phyloP scores from a whole-genome alignment of 2,888 invertebrate genomes.

The Ornithoptera priamus region DNA sequence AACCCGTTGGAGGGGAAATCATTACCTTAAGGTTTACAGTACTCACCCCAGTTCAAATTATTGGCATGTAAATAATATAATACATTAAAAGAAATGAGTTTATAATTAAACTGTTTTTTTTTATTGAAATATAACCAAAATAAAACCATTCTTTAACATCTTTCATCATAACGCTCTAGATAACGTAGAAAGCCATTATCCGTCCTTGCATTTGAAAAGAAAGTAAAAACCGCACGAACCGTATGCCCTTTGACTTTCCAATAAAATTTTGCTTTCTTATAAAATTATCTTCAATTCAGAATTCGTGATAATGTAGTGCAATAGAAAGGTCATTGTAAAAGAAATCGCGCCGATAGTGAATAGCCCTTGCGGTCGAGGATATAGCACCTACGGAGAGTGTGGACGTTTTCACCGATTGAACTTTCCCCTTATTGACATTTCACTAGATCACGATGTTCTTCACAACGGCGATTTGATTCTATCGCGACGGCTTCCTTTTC shows the following conservation, averaged over 20 bases:
- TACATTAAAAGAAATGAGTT: too few species aligned
- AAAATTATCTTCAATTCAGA: constrained; percentile 1
- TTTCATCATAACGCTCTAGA: too few species aligned
- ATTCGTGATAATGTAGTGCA: constrained; percentile 12
- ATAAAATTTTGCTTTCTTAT: not conserved
- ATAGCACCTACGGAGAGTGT: constrained; percentile 19
- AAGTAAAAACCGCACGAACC: constrained; percentile 2
- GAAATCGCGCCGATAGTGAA: constrained; percentile 10
- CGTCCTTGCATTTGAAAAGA: constrained; percentile 3
- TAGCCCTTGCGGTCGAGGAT: constrained; percentile 24
- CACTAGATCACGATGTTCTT: constrained; percentile 23
- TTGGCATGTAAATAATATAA: too few species aligned
- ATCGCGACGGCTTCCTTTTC: not conserved
- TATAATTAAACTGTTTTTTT: too few species aligned
- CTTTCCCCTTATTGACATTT: constrained; percentile 28
- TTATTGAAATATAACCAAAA: too few species aligned
- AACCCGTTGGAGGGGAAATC: too few species aligned
- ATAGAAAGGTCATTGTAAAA: constrained; percentile 18
- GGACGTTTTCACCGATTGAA: constrained; percentile 24
- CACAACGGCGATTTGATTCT: constrained; percentile 13
- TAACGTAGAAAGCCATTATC: not conserved
- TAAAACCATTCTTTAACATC: too few species aligned
- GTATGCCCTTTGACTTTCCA: not conserved
- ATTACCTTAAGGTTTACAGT: too few species aligned
- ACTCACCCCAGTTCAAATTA: too few species aligned